A percentile compares a stretch with the other conserved stretches of the same genome.
Evolutionary conservation across 2,113 vertebrate genomes (phyloP).

Genomic region (Megalops atlanticus): DNA sequence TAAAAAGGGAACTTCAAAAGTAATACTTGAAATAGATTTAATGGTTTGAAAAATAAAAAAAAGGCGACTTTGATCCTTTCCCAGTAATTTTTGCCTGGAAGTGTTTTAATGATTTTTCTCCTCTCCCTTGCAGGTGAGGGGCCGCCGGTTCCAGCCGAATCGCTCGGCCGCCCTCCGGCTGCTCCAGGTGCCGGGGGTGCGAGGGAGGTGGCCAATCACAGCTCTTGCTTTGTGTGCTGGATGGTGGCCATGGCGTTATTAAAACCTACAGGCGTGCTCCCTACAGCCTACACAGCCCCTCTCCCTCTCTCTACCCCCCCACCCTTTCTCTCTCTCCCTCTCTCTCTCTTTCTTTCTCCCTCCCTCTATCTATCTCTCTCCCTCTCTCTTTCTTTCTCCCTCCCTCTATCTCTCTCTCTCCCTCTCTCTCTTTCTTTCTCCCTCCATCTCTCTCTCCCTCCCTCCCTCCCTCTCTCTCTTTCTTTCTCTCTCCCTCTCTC

Average conservation of each 20-base stretch:
- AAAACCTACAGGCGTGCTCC: constrained; percentile 86
- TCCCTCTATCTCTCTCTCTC: too few relatives aligned
- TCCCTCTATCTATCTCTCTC: too few relatives aligned
- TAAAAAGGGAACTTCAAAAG: constrained; percentile 43
- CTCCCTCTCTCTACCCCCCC: constrained; percentile 51
- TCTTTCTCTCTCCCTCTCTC: too few relatives aligned
- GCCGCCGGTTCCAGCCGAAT: constrained; percentile 78
- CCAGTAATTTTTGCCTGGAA: constrained; percentile 82
- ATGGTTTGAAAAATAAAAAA: constrained; percentile 33
- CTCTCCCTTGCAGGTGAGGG: constrained; percentile 82
- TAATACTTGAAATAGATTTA: constrained; percentile 23
- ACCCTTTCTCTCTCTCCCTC: too few relatives aligned
- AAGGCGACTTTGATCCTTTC: constrained; percentile 63
- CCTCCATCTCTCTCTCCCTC: too few relatives aligned
- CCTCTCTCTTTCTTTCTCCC: too few relatives aligned
- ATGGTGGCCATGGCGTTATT: constrained; percentile 89
- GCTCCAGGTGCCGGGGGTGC: constrained; percentile 87
- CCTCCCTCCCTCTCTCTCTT: too few relatives aligned
- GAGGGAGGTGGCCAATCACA: constrained; percentile 81
- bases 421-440: too few relatives aligned
- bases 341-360: too few relatives aligned
- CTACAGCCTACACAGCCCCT: constrained; percentile 45
- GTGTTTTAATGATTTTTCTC: constrained; percentile 83
- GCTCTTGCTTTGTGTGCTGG: constrained; percentile 84
- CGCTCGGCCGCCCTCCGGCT: constrained; percentile 75